phyloP scores from a whole-genome alignment of 1,140 invertebrate species.

The Riptortus pedestris region DNA sequence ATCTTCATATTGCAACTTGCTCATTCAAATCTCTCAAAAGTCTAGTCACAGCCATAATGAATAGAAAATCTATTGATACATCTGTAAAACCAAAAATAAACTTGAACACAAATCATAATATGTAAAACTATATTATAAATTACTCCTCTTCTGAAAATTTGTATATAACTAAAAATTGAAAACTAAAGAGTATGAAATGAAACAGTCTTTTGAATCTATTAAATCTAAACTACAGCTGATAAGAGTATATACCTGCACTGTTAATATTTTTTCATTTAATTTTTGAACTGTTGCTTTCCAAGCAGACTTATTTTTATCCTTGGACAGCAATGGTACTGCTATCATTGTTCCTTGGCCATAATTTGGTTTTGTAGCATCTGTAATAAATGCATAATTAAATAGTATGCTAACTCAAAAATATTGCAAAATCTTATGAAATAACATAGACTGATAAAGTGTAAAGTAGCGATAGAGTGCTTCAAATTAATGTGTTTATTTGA shows the following conservation, averaged over 20 bases:
- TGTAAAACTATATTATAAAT: too few relatives aligned
- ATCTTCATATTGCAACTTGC: too few relatives aligned
- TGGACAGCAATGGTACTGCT: constrained; percentile 58
- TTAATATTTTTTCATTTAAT: constrained; percentile 37
- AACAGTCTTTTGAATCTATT: too few relatives aligned
- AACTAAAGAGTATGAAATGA: too few relatives aligned
- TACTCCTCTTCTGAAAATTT: too few relatives aligned
- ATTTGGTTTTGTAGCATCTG: constrained; percentile 62
- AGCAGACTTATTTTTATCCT: constrained; percentile 34
- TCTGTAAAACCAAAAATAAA: too few relatives aligned
- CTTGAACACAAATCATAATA: too few relatives aligned
- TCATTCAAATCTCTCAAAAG: too few relatives aligned
- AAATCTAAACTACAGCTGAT: too few relatives aligned
- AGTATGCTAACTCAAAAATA: neutral
- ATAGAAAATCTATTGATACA: too few relatives aligned
- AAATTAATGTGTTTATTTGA: neutral
- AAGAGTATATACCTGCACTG: constrained; percentile 24
- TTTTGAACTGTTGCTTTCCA: constrained; percentile 46
- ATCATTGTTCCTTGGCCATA: constrained; percentile 69
- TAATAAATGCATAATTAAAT: neutral
- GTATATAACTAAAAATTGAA: too few relatives aligned
- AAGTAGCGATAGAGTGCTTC: neutral
- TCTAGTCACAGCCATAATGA: too few relatives aligned
- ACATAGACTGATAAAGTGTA: neutral
- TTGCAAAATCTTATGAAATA: neutral